phyloP scores from a whole-genome alignment of 1,140 invertebrate species.

The Pachyrhynchus sulphureomaculatus region DNA sequence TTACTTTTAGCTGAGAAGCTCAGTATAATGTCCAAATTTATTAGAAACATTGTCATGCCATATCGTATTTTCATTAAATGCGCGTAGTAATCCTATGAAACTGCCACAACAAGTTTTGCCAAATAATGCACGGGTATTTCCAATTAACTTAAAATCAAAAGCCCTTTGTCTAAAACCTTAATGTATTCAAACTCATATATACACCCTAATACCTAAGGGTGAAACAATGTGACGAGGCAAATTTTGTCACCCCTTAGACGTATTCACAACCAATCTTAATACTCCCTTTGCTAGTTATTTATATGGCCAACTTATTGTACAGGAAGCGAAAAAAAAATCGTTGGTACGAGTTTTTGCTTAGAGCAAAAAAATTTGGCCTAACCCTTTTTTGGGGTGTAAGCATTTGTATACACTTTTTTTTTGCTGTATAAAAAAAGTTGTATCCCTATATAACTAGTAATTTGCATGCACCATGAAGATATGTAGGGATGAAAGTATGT shows the following conservation, averaged over 20 bases:
- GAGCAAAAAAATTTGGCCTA: background rate
- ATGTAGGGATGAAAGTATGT: no score
- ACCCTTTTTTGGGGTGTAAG: background rate
- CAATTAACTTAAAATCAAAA: slow-evolving; percentile 10
- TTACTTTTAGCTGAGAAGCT: no score
- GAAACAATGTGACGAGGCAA: slow-evolving; percentile 18
- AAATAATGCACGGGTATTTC: background rate
- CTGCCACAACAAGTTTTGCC: no score
- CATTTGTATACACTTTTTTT: background rate
- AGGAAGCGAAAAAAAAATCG: slow-evolving; percentile 3
- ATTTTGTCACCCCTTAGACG: slow-evolving; percentile 9
- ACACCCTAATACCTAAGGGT: background rate
- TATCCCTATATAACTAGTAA: slow-evolving; percentile 5
- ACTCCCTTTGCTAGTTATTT: slow-evolving; percentile 3
- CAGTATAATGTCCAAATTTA: no score
- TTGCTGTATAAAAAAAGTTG: background rate
- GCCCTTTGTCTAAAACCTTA: slow-evolving; percentile 13
- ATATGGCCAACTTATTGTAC: slow-evolving; percentile 4
- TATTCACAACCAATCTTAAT: background rate
- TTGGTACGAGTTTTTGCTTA: background rate
- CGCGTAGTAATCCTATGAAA: no score
- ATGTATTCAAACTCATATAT: slow-evolving; percentile 10
- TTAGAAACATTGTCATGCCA: no score
- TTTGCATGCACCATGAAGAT: background rate
- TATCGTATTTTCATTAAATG: no score